Evolutionary conservation across 2,888 invertebrate species (phyloP), one percentile per base, ranked within the genome.

Genomic region (Apodemia zela): DNA sequence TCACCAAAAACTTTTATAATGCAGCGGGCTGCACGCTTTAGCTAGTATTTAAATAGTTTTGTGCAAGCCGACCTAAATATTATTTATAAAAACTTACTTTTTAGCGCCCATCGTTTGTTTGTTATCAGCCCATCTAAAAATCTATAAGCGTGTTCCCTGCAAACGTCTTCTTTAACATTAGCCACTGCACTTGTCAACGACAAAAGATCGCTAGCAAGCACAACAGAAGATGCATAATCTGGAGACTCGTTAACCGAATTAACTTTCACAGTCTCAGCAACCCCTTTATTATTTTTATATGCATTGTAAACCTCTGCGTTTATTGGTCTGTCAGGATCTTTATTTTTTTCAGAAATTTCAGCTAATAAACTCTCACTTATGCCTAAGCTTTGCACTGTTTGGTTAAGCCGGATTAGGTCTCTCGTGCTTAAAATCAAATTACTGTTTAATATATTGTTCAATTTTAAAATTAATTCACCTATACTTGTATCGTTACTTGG

Each of bases 31-130:
- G n/a, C n/a, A n/a, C n/a, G n/a, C n/a, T n/a, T n/a, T n/a, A n/a
- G n/a, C n/a, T n/a, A n/a, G n/a, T n/a, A n/a, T n/a, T n/a, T n/a
- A n/a, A n/a, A n/a, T n/a, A n/a, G n/a, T n/a, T n/a, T n/a, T n/a
- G n/a, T n/a, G n/a, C n/a, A n/a, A n/a, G n/a, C n/a, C n/a, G n/a
- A n/a, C n/a, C n/a, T 35, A 25, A 60, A 58, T 25, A 45, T 15
- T 21, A 47, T 25, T 18, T 51, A 60, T 7, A 54, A 33, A 5
- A 18, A 92, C 93, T 93, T 73, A 93, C 93, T 92, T 76, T 92
- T 88, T 69, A 93, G 76, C n/a, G 93, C 93, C 93, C 93, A 93
- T 80, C 89, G 81, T 72, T 92, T 91, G 70, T 92, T 91, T 74
- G 80, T 75, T 13, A 89, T 79, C 65, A 93, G 76, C 64, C 92